Conservation (phyloP, 92 coral and sea anemone species). For the Actinernus sp. region DNA sequence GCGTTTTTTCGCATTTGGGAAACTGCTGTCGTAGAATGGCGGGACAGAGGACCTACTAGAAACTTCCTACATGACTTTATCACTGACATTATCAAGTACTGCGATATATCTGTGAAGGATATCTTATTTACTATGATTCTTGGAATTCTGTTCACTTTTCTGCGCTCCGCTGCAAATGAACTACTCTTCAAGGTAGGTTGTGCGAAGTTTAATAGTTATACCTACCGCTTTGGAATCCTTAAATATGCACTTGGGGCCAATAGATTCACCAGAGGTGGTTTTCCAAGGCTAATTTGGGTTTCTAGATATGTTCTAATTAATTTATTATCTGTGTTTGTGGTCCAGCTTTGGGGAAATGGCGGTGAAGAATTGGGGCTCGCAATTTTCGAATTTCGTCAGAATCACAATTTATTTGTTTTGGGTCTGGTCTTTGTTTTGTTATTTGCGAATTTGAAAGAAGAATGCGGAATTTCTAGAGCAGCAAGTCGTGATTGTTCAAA, state of each 20-base stretch:
- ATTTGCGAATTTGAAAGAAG: constrained; percentile 1
- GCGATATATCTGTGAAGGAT: constrained; percentile 71
- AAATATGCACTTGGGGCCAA: too few relatives aligned
- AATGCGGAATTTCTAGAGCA: too few relatives aligned
- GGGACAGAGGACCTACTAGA: constrained; percentile 59
- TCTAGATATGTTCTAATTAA: not conserved
- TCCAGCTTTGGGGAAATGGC: not conserved
- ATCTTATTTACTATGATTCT: constrained; percentile 42
- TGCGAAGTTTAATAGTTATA: not conserved
- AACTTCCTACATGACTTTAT: constrained; percentile 78
- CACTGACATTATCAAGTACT: constrained; percentile 52
- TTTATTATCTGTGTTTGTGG: constrained; percentile 5
- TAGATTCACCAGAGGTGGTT: not conserved
- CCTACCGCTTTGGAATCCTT: too few relatives aligned
- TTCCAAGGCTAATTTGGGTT: not conserved
- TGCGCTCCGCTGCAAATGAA: constrained; percentile 61
- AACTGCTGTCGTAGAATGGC: constrained; percentile 72
- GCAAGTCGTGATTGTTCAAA: too few relatives aligned
- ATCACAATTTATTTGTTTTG: too few relatives aligned
- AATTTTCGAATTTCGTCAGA: too few relatives aligned
- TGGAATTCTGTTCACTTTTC: constrained; percentile 80
- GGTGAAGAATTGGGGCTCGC: not conserved
- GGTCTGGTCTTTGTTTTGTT: not conserved
- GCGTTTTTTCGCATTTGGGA: constrained; percentile 71
- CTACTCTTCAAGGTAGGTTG: constrained; percentile 73